These are phyloP conservation scores for Alouatta palliata DNA, from an alignment of 2,113 vertebrate genomes.

Conservation along the genomic window DNA sequence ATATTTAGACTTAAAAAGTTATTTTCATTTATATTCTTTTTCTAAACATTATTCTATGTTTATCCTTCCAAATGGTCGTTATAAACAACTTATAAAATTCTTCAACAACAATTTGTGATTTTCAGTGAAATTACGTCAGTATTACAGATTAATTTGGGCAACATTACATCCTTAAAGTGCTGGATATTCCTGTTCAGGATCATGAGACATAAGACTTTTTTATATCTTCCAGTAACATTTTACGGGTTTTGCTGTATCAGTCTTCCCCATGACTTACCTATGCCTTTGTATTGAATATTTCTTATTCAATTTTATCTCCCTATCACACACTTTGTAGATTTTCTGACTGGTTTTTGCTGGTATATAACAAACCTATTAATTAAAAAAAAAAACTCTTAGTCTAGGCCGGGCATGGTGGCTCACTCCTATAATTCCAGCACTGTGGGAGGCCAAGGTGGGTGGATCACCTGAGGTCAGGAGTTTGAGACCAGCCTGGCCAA, in stretches of 20 bases:
- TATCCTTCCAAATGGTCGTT: background rate
- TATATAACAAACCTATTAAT: background rate
- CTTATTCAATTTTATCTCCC: background rate
- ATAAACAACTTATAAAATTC: background rate
- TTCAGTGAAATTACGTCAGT: background rate
- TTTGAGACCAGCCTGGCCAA: too few relatives aligned
- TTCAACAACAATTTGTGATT: background rate
- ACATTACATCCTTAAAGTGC: background rate
- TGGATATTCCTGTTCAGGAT: background rate
- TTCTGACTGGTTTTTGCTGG: background rate
- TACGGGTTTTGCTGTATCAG: background rate
- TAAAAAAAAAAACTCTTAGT: background rate
- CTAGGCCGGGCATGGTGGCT: too few relatives aligned
- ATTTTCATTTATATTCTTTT: background rate
- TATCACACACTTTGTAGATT: background rate
- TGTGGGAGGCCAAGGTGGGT: too few relatives aligned
- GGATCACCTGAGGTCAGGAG: too few relatives aligned
- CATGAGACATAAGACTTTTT: background rate
- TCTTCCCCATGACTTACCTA: background rate
- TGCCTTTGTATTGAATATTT: background rate
- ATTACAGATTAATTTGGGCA: background rate
- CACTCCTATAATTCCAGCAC: too few relatives aligned
- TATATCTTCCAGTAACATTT: background rate
- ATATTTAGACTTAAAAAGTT: background rate
- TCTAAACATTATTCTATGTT: background rate